Evolutionary conservation across 2,113 vertebrate species (phyloP), one percentile per base, ranked within the genome.

Genomic region (Tychaedon coryphoeus): DNA sequence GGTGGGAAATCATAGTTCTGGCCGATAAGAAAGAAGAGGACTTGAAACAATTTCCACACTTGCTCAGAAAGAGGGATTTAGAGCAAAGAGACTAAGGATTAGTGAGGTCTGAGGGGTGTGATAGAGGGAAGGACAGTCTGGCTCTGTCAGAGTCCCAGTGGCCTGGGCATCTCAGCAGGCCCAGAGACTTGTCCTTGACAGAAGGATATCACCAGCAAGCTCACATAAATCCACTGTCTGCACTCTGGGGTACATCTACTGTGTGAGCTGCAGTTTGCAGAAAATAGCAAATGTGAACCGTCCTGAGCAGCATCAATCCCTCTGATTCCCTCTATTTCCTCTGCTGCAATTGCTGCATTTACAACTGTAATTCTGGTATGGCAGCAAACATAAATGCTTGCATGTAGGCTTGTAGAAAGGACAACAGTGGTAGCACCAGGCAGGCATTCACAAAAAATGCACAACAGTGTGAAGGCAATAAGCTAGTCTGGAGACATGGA

Each of bases 221-320:
- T 81, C 48, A 40, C 15, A 9, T 36, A 61, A 71, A 91, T 48
- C 69, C 31, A 40, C 26, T 48, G 8, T 22, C 48, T 92, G 33
- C 3, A 0, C 22, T 61, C 42, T 16, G 17, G 48, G 16, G 12
- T 6, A 36, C 22, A 43, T 18, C 22, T 34, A 33, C 33, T 43
- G 4, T n/a, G 12, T 17, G 24, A 74, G 24, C 13, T 0, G 0
- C 22, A 2, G 71, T 64, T 60, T 67, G n/a, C 29, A 86, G 47
- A 50, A 56, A 29, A 36, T 0, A 3, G 24, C 24, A 77, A 71
- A 81, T 5, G 8, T 7, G 19, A 62, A 36, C 13, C n/a, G 19
- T 31, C 38, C 28, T 36, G 24, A 48, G 42, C 82, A 62, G 19
- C 19, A 61, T 5, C 66, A 29, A 7, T 77, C 77, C 18, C 18